These are phyloP conservation scores for Cheilosia vernalis DNA, from an alignment of 2,888 invertebrate species.

Conservation along the genomic window DNA sequence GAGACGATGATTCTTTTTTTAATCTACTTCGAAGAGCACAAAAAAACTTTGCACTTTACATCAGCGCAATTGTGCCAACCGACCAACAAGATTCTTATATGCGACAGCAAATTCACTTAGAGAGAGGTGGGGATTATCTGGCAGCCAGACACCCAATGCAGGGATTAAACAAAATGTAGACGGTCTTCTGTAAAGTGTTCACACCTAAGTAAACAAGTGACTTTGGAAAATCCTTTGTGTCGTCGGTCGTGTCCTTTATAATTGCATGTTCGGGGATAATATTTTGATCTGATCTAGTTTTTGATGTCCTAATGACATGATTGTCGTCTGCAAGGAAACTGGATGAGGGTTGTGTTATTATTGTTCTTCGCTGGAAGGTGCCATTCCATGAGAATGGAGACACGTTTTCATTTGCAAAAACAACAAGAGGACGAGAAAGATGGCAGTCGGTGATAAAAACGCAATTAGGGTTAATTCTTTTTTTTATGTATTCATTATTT, in stretches of 20 bases:
- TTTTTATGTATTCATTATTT: not conserved
- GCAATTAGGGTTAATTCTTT: not conserved
- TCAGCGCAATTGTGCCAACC: slow-evolving; percentile 15
- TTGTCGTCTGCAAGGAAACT: slow-evolving; percentile 13
- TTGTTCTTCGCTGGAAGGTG: slow-evolving; percentile 48
- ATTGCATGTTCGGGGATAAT: slow-evolving; percentile 72
- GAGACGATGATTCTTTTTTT: slow-evolving; percentile 2
- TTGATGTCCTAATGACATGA: slow-evolving; percentile 54
- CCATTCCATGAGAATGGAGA: slow-evolving; percentile 1
- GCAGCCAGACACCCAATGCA: slow-evolving; percentile 45
- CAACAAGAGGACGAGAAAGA: not conserved
- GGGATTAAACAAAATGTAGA: slow-evolving; percentile 57
- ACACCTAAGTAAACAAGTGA: slow-evolving; percentile 71
- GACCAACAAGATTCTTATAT: slow-evolving; percentile 20
- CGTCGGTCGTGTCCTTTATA: slow-evolving; percentile 46
- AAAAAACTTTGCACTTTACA: slow-evolving; percentile 12
- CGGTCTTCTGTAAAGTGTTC: slow-evolving; percentile 46
- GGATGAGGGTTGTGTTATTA: slow-evolving; percentile 51
- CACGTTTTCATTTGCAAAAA: slow-evolving; percentile 33
- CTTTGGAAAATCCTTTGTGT: slow-evolving; percentile 17
- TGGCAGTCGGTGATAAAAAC: slow-evolving; percentile 14
- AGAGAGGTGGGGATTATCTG: slow-evolving; percentile 30
- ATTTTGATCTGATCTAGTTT: slow-evolving; percentile 73
- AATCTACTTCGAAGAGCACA: not conserved
- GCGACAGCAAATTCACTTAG: slow-evolving; percentile 26